A percentile compares a stretch with the other conserved stretches of the same genome.
Conservation (phyloP, 2,113 vertebrate species). For the Piaya cayana region DNA sequence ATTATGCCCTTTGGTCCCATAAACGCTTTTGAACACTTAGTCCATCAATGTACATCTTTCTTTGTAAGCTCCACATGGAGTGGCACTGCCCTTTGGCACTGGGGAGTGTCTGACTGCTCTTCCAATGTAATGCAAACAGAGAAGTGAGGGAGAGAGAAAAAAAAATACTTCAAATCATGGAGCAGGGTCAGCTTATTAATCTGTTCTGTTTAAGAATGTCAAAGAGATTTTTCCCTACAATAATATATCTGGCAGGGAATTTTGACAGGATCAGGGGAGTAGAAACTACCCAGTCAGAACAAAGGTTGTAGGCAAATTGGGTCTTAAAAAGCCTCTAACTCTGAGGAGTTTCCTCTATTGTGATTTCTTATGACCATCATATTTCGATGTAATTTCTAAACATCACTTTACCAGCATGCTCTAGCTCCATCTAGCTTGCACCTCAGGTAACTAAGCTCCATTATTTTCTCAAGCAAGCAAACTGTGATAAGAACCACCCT, state of each 20-base stretch:
- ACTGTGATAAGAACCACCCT: background rate
- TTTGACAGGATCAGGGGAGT: background rate
- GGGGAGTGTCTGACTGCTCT: background rate
- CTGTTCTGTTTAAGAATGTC: background rate
- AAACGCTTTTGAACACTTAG: background rate
- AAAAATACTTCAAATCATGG: background rate
- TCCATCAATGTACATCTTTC: background rate
- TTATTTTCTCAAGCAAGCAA: background rate
- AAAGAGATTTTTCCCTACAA: background rate
- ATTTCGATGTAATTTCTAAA: background rate
- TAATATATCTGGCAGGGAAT: background rate
- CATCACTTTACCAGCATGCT: background rate
- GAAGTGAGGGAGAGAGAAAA: background rate
- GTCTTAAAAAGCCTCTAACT: background rate
- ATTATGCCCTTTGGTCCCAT: background rate
- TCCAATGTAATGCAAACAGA: background rate
- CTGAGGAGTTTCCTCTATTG: background rate
- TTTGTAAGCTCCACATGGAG: rapidly evolving
- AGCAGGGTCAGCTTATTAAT: background rate
- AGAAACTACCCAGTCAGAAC: background rate
- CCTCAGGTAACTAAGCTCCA: background rate
- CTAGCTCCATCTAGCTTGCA: slow-evolving; percentile 65
- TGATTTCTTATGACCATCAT: background rate
- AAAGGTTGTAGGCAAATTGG: background rate
- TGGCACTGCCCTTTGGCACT: background rate